Evolutionary conservation across 2,797 vertebrate genomes (phyloP).

Genomic region (Limosa lapponica): DNA sequence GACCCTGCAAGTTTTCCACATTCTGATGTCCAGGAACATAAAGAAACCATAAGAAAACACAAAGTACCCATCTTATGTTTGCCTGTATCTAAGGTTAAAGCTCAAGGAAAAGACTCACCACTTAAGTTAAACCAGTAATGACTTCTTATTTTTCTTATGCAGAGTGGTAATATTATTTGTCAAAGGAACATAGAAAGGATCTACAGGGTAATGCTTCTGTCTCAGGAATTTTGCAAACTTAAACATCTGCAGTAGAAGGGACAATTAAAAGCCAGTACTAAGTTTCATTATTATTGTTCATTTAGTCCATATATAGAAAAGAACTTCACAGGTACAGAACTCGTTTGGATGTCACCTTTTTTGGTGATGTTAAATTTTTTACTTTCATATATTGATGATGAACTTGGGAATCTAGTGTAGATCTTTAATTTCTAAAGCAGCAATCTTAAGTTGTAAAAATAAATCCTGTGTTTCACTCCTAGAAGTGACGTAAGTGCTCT

Average conservation of each 20-base stretch:
- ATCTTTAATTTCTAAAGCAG: neutral
- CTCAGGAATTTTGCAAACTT: neutral
- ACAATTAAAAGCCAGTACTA: neutral
- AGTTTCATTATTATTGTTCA: neutral
- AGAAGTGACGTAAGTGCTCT: neutral
- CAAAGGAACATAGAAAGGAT: neutral
- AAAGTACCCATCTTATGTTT: neutral
- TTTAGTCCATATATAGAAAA: neutral
- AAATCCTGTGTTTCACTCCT: neutral
- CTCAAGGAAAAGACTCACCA: neutral
- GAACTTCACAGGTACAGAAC: neutral
- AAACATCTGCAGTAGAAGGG: neutral
- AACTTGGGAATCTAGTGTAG: neutral
- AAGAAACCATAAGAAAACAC: neutral
- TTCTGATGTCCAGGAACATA: neutral
- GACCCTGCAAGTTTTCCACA: neutral
- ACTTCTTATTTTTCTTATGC: neutral
- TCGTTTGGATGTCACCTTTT: neutral
- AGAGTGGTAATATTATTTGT: neutral
- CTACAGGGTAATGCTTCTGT: neutral
- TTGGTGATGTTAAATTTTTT: neutral
- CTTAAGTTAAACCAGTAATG: neutral
- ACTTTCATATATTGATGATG: neutral
- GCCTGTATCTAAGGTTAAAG: neutral
- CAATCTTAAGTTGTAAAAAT: neutral